Conservation (phyloP, 2,797 vertebrate species). For the Malacoctenus gilli region DNA sequence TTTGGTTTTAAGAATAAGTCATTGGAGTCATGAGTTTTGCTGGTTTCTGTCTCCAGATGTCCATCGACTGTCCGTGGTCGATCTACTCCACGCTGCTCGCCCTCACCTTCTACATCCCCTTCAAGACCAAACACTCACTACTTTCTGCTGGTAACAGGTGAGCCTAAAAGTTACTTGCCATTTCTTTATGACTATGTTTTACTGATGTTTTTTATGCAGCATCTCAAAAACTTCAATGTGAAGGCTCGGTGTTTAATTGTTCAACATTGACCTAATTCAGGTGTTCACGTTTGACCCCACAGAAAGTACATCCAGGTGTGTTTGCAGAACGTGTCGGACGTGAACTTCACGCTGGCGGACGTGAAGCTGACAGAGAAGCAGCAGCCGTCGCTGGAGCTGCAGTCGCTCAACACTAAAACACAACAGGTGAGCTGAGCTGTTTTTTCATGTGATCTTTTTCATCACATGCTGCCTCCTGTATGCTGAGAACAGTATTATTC, state of each 20-base stretch:
- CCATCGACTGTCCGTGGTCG: conserved; percentile 97
- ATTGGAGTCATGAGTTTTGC: too few species aligned
- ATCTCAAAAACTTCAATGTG: too few species aligned
- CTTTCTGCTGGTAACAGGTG: conserved; percentile 93
- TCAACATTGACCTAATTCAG: too few species aligned
- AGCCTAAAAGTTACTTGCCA: conserved; percentile 7
- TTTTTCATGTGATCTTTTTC: too few species aligned
- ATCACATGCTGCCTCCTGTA: too few species aligned
- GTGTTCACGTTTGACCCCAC: conserved; percentile 23
- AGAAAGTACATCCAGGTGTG: conserved; percentile 97
- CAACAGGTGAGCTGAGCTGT: conserved; percentile 82
- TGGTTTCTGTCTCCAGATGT: conserved; percentile 82
- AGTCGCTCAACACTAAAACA: conserved; percentile 82
- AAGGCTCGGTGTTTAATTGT: too few species aligned
- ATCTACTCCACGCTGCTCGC: conserved; percentile 96
- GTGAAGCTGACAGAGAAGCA: conserved; percentile 81
- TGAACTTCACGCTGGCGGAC: conserved; percentile 88
- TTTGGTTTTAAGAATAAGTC: too few species aligned
- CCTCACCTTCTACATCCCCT: conserved; percentile 95
- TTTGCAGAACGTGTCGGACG: conserved; percentile 91
- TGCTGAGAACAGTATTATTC: too few species aligned
- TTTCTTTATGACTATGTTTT: too few species aligned
- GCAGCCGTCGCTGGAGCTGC: conserved; percentile 78
- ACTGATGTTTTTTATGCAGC: too few species aligned
- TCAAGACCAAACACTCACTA: conserved; percentile 91